phyloP scores from a whole-genome alignment of 2,797 vertebrate genomes.

The Leptodactylus fallax region DNA sequence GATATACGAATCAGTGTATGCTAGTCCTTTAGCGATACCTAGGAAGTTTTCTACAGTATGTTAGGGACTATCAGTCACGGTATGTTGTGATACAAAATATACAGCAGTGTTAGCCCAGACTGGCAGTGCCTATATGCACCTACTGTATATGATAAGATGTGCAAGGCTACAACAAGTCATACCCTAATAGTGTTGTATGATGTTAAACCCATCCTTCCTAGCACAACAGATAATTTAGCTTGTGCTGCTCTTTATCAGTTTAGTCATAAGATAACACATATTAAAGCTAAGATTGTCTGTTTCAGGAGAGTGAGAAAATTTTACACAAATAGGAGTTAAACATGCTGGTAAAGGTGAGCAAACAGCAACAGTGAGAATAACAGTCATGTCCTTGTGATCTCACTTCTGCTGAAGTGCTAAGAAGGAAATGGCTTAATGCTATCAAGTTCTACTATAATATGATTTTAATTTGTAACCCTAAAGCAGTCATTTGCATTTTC shows the following conservation, averaged over 20 bases:
- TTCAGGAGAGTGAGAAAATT: constrained; percentile 8
- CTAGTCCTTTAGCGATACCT: background rate
- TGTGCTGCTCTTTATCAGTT: constrained; percentile 3
- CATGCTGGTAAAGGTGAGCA: constrained; percentile 11
- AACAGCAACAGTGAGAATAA: constrained; percentile 26
- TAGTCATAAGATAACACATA: background rate
- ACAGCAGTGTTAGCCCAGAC: background rate
- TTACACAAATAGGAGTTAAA: constrained; percentile 25
- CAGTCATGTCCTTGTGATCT: constrained; percentile 34
- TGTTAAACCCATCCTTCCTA: background rate
- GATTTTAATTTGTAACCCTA: background rate
- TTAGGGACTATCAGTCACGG: too few species aligned
- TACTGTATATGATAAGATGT: background rate
- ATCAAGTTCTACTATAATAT: background rate
- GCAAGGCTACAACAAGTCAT: background rate
- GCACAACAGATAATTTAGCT: background rate
- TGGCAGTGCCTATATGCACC: background rate
- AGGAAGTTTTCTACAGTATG: too few species aligned
- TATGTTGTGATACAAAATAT: background rate
- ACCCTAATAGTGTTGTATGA: background rate
- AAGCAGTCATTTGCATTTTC: background rate
- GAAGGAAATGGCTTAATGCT: background rate
- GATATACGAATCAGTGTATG: too few species aligned
- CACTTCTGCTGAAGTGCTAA: constrained; percentile 30
- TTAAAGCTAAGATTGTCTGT: background rate